Base-by-base conservation (phyloP, 2,797 vertebrate genomes). In the Sebastolobus altivelis region DNA sequence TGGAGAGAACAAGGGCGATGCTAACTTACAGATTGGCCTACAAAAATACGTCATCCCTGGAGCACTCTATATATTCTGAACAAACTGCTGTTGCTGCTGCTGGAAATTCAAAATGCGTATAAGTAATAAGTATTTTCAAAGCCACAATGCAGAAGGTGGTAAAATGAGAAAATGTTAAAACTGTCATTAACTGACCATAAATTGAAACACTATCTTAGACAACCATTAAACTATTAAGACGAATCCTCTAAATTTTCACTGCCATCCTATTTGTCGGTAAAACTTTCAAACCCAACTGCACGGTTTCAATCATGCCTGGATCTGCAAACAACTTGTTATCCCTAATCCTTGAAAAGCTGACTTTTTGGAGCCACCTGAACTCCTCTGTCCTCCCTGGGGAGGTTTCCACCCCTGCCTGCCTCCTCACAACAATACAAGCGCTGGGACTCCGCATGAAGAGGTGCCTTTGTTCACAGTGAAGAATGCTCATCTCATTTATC, bases 401-500 rank as follows among this genome's bases (percentile, higher is more conserved):
- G 69, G 38, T 69, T 49, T 85, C 82, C 67, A 81, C 77, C 82
- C 80, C 60, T 54, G 74, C 68, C 77, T 84, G 75, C 82, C 81
- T 75, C 75, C 80, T 85, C 75, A 84, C 79, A 88, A 93, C 89
- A 92, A 91, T 79, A 84, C 84, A 83, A n/a, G 54, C 43, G 5
- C 84, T 61, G 70, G 75, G 79, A 56, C 76, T 72, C 65, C 68
- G 85, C 81, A 87, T 92, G 80, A 93, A 92, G 88, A 92, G 88
- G 70, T 86, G 85, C 75, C 91, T 92, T 95, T 95, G 93, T 94
- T 93, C 92, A 79, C 59, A 14, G 37, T 8, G 70, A 87, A 91
- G 88, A 93, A 93, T 77, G 84, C 88, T 90, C 86, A 92, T 91
- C 88, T 92, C 85, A 90, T 91, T 93, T 86, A 92, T 91, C 83